Evolutionary conservation across 64 coral and sea anemone species (phyloP).

Genomic region (Porites australiensis): DNA sequence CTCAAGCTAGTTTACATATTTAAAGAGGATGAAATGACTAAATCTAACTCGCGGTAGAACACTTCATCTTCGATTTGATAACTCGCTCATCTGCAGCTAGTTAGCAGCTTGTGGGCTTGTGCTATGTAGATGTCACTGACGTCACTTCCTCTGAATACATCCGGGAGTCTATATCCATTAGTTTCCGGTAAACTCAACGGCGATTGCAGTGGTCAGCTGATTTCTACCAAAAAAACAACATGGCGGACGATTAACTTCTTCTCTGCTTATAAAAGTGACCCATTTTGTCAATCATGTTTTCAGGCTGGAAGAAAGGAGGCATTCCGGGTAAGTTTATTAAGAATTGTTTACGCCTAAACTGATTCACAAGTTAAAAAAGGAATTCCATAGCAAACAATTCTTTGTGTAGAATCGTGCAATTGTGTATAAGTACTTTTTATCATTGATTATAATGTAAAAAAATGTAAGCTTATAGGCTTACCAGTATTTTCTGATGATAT

Average conservation of each 20-base stretch:
- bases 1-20: neutral
- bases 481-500: no score
- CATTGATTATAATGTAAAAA: no score
- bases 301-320: slow-evolving; percentile 16
- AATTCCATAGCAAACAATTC: neutral
- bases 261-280: neutral
- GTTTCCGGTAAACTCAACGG: neutral
- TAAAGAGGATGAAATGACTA: neutral
- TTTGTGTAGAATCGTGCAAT: no score
- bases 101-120: neutral
- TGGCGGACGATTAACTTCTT: neutral
- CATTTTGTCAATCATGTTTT: slow-evolving; percentile 3
- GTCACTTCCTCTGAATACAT: slow-evolving; percentile 26
- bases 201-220: slow-evolving; percentile 27
- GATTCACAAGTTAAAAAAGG: neutral
- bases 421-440: no score
- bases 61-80: neutral
- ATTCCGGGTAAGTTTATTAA: neutral
- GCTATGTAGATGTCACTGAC: neutral
- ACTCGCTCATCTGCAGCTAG: neutral
- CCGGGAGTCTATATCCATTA: neutral
- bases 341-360: neutral
- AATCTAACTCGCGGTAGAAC: no score
- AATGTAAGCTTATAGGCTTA: no score
- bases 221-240: neutral